A percentile compares a stretch with the other conserved stretches of the same genome.
phyloP scores from a whole-genome alignment of 2,888 invertebrate genomes.

The Panopea generosa region DNA sequence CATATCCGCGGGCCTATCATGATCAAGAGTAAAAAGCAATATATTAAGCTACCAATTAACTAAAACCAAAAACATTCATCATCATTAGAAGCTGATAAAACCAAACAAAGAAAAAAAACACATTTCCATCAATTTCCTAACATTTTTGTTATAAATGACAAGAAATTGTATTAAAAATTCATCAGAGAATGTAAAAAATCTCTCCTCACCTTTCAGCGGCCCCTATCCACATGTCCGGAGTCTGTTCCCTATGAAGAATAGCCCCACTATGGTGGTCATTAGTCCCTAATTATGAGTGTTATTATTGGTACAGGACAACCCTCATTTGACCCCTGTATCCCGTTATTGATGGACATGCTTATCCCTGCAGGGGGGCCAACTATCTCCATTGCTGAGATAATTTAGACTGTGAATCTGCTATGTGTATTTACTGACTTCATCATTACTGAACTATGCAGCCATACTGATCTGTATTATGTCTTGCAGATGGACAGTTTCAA shows the following conservation, averaged over 20 bases:
- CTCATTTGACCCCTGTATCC: constrained; percentile 23
- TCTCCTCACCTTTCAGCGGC: too few species aligned
- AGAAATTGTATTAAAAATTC: too few species aligned
- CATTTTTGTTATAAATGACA: not conserved
- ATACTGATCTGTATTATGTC: too few species aligned
- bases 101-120: constrained; percentile 41
- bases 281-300: constrained; percentile 26
- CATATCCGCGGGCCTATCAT: too few species aligned
- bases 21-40: too few species aligned
- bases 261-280: constrained; percentile 15
- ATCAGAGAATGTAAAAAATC: too few species aligned
- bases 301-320: constrained; percentile 12
- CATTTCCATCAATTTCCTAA: not conserved
- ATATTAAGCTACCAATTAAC: too few species aligned
- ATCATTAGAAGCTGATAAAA: constrained; percentile 35
- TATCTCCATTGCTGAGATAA: too few species aligned
- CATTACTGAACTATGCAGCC: too few species aligned
- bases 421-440: too few species aligned
- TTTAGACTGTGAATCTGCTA: too few species aligned
- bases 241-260: constrained; percentile 22
- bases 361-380: constrained; percentile 15
- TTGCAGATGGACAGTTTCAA: too few species aligned
- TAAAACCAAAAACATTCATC: constrained; percentile 22
- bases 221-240: constrained; percentile 13
- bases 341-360: constrained; percentile 22